Evolutionary conservation across 2,113 vertebrate species (phyloP).

Genomic region (Sylvilagus bachmani): DNA sequence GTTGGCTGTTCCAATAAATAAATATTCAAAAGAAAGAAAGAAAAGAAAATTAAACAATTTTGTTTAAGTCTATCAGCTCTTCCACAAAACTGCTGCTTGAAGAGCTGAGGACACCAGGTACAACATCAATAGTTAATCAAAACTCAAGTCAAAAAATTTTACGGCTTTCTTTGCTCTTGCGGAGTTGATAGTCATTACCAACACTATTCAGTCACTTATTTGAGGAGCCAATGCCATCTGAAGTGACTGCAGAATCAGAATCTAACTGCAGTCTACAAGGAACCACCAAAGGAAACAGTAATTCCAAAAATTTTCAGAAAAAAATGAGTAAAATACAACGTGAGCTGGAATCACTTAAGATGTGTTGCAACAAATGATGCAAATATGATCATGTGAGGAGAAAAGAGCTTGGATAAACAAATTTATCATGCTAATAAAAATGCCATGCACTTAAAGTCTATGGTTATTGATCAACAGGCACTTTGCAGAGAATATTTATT

Average conservation of each 20-base stretch:
- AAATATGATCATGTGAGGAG: neutral
- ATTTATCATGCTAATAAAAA: neutral
- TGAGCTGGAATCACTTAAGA: neutral
- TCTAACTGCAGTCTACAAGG: neutral
- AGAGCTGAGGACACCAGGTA: neutral
- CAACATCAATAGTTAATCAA: neutral
- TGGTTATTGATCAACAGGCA: neutral
- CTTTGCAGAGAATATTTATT: neutral
- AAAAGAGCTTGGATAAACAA: neutral
- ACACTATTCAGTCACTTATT: neutral
- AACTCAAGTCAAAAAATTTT: neutral
- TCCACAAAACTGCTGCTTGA: neutral
- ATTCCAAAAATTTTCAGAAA: constrained; percentile 26
- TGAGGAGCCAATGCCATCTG: neutral
- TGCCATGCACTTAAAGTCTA: neutral
- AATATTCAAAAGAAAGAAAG: too few species aligned
- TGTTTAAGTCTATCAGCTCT: neutral
- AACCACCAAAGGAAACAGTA: neutral
- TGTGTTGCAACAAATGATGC: neutral
- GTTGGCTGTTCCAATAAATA: too few species aligned
- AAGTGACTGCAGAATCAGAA: neutral
- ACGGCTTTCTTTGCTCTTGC: neutral
- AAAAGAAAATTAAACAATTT: too few species aligned
- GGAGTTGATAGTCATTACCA: neutral
- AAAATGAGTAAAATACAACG: neutral